These are phyloP conservation scores for Microctenopoma stevenorrisi DNA, from an alignment of 2,797 vertebrate genomes.

Conservation along the genomic window DNA sequence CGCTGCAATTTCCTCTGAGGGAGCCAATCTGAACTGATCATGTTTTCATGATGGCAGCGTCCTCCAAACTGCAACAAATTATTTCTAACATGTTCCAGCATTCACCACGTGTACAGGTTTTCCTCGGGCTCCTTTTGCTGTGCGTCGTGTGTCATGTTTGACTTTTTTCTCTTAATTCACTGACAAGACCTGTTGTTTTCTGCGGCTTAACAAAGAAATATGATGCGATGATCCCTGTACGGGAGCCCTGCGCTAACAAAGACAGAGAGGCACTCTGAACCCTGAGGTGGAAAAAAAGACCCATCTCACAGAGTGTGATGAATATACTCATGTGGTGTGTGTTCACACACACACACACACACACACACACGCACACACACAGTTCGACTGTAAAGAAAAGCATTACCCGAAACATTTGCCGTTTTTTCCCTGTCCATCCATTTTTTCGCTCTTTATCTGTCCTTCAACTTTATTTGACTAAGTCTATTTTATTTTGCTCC, in stretches of 20 bases:
- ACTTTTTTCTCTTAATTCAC: slow-evolving; percentile 38
- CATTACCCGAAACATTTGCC: slow-evolving; percentile 22
- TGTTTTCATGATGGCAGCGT: slow-evolving; percentile 43
- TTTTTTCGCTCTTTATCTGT: slow-evolving; percentile 30
- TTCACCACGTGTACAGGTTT: background rate
- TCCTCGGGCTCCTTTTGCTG: background rate
- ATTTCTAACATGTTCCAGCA: slow-evolving; percentile 29
- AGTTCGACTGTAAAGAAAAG: slow-evolving; percentile 8
- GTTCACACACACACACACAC: slow-evolving; percentile 25
- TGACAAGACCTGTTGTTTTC: slow-evolving; percentile 54
- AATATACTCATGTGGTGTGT: slow-evolving; percentile 36
- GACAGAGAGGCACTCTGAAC: slow-evolving; percentile 50
- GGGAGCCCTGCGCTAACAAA: slow-evolving; percentile 47
- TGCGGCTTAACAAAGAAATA: slow-evolving; percentile 55
- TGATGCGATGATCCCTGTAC: slow-evolving; percentile 22
- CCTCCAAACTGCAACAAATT: slow-evolving; percentile 39
- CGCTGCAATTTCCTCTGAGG: slow-evolving; percentile 33
- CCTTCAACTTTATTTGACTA: slow-evolving; percentile 47
- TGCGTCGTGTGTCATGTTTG: slow-evolving; percentile 40
- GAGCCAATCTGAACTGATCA: slow-evolving; percentile 44
- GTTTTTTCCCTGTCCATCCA: slow-evolving; percentile 6
- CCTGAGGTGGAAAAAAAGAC: slow-evolving; percentile 43
- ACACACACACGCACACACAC: slow-evolving; percentile 1
- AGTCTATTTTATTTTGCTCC: slow-evolving; percentile 16
- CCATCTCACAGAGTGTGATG: slow-evolving; percentile 52